Evolutionary conservation across 2,797 vertebrate genomes (phyloP), one percentile per base, ranked within the genome.

Genomic region (Amphiprion clarkii): DNA sequence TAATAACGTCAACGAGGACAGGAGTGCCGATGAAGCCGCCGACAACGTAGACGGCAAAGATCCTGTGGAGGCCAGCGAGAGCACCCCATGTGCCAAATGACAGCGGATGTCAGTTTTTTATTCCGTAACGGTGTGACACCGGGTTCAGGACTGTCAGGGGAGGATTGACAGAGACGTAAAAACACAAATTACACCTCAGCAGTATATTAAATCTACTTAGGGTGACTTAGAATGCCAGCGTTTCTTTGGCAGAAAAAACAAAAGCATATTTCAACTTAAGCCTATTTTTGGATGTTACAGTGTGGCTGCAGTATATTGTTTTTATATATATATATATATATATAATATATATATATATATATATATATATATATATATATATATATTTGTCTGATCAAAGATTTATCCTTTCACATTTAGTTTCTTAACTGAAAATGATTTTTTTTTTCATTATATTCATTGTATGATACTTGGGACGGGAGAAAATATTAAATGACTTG

Each of bases 401-500:
- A 94, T 94, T 94, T 93, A 91, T 93, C 92, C 83, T 93, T 93
- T 96, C 94, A 95, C 93, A 93, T 96, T 93, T 95, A 93, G 90
- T 93, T 83, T 92, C 95, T 95, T 95, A 95, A 93, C 91, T 95
- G 95, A 96, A 88, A 88, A 89, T 90, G 81, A 91, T 93, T 86
- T 87, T 90, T 87, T 90, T 86, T 72, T 76, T 73, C 78, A 68
- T 88, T 91, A 93, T 94, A 94, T 92, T 94, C 71, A 27, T 74
- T 88, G 72, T 91, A 94, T 93, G 82, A 88, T 91, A 94, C 94
- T 92, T 83, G 90, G 0, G 93, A 92, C 93, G 88, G 90, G 94
- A 94, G 93, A 93, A 87, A 95, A 92, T 77, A 93, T 95, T 92
- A 89, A 39, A 95, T 95, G 95, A 97, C 97, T 97, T 97, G 96